Conservation (phyloP, 2,888 invertebrate species). For the Hesperia comma region DNA sequence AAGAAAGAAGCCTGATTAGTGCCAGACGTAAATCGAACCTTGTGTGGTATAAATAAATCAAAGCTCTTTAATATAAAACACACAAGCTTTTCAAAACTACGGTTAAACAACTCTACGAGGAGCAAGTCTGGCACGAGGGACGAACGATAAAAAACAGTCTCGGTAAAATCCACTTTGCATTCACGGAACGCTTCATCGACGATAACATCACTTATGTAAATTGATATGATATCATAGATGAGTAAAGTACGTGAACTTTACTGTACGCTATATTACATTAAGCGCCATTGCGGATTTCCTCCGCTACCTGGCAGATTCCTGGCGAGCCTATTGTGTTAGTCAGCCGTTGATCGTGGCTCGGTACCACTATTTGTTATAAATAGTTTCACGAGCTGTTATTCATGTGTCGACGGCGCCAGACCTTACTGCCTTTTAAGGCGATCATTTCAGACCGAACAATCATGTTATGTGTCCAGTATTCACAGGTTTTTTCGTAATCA, state of each 20-base stretch:
- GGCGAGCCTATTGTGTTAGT: slow-evolving; percentile 68
- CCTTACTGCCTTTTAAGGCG: slow-evolving; percentile 9
- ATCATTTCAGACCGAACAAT: no score
- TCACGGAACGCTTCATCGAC: slow-evolving; percentile 43
- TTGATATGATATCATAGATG: slow-evolving; percentile 70
- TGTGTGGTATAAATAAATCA: no score
- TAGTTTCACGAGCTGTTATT: slow-evolving; percentile 8
- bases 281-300: slow-evolving; percentile 80
- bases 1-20: no score
- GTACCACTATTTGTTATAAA: slow-evolving; percentile 39
- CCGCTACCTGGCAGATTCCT: slow-evolving; percentile 75
- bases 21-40: no score
- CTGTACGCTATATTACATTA: slow-evolving; percentile 58
- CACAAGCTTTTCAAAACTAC: no score
- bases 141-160: slow-evolving; percentile 23
- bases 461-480: no score
- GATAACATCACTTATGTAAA: slow-evolving; percentile 65
- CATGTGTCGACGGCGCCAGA: slow-evolving; percentile 24
- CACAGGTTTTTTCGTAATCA: no score
- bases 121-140: slow-evolving; percentile 8
- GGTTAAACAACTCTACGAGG: not conserved
- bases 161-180: slow-evolving; percentile 30
- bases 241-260: slow-evolving; percentile 52
- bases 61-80: no score
- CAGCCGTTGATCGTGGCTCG: slow-evolving; percentile 52